phyloP scores from a whole-genome alignment of 2,113 vertebrate species.

The Pyrgilauda ruficollis region DNA sequence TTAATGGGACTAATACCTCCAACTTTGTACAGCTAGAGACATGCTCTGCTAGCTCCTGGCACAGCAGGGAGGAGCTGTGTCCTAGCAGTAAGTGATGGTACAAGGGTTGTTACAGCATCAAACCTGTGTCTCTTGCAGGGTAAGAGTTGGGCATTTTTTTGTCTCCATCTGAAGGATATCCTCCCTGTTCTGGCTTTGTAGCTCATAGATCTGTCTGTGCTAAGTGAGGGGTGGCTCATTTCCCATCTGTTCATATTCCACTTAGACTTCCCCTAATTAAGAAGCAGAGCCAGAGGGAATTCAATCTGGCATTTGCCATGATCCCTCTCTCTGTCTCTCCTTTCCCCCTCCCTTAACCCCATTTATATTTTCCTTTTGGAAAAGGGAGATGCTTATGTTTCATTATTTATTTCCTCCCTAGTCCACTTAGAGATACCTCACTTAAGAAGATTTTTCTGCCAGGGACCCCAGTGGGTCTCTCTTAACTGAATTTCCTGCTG shows the following conservation, averaged over 20 bases:
- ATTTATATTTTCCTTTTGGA: background rate
- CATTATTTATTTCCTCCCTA: background rate
- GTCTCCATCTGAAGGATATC: background rate
- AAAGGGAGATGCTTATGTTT: background rate
- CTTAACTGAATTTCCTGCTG: background rate
- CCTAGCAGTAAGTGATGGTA: background rate
- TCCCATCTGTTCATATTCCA: conserved; percentile 48
- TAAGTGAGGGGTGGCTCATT: background rate
- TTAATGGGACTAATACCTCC: background rate
- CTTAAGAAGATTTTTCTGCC: background rate
- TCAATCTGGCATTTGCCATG: conserved; percentile 1
- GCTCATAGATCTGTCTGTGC: background rate
- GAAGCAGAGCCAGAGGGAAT: conserved; percentile 19
- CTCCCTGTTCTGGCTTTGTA: background rate
- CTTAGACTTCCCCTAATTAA: conserved; percentile 45
- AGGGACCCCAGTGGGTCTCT: accelerated
- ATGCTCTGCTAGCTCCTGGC: background rate
- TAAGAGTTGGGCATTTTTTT: background rate
- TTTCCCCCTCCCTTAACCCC: background rate
- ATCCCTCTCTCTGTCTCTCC: background rate
- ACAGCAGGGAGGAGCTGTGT: background rate
- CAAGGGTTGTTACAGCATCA: background rate
- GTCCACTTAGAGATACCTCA: background rate
- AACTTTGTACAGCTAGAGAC: accelerated
- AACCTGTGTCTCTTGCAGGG: background rate